Evolutionary conservation across 2,888 invertebrate species (phyloP).

Genomic region (Drosophila atripex): DNA sequence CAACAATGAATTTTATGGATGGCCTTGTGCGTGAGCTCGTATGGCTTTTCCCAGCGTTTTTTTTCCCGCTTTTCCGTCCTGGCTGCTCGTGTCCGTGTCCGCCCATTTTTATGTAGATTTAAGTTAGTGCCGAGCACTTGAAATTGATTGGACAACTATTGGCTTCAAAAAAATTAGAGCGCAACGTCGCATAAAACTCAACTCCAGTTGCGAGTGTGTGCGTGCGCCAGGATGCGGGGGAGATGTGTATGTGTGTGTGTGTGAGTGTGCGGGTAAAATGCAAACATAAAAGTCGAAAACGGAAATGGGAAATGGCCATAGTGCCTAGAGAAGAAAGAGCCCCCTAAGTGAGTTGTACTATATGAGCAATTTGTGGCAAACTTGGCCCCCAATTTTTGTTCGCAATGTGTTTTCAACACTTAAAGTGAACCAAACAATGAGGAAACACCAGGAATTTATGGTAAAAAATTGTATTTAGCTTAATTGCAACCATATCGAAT

Average conservation of each 20-base stretch:
- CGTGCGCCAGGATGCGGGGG: not conserved
- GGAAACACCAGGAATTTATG: not conserved
- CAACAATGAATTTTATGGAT: constrained; percentile 68
- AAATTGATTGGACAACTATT: constrained; percentile 78
- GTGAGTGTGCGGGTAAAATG: constrained; percentile 32
- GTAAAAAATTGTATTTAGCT: too few relatives aligned
- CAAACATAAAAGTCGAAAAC: constrained; percentile 67
- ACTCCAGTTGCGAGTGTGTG: constrained; percentile 26
- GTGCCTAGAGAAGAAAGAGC: constrained; percentile 10
- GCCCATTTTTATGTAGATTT: constrained; percentile 69
- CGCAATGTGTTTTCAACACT: constrained; percentile 12
- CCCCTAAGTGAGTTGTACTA: constrained; percentile 55
- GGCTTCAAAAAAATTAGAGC: constrained; percentile 71
- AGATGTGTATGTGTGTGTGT: constrained; percentile 2
- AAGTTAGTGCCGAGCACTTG: constrained; percentile 64
- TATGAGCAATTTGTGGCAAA: constrained; percentile 62
- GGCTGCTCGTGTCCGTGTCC: constrained; percentile 28
- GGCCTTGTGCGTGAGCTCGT: constrained; percentile 33
- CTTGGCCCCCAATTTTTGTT: constrained; percentile 26
- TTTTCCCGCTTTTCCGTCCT: constrained; percentile 11
- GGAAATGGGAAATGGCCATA: constrained; percentile 42
- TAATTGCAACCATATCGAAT: not conserved
- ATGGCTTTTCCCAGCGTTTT: constrained; percentile 7
- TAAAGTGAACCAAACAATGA: constrained; percentile 15
- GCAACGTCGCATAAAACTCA: constrained; percentile 62